A percentile compares a stretch with the other conserved stretches of the same genome.
Evolutionary conservation across 2,888 invertebrate species (phyloP).

Genomic region (Pyrocoelia pectoralis): DNA sequence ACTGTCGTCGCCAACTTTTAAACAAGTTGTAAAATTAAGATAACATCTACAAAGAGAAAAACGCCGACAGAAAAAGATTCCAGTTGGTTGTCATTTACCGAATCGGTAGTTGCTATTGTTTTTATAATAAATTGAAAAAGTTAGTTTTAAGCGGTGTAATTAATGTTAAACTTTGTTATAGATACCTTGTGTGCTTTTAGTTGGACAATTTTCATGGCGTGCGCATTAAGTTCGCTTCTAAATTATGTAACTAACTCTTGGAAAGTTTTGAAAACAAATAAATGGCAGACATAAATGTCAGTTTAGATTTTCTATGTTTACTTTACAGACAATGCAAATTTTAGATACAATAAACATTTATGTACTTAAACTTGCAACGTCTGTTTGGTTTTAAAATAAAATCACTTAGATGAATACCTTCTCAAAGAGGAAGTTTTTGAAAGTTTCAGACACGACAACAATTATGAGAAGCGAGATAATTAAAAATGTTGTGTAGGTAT

Average conservation of each 20-base stretch:
- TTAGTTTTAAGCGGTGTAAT: background rate
- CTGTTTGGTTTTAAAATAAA: too few relatives aligned
- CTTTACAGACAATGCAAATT: background rate
- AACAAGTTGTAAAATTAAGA: constrained; percentile 16
- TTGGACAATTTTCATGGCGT: background rate
- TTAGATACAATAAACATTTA: background rate
- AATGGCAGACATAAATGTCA: background rate
- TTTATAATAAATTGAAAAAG: constrained; percentile 1
- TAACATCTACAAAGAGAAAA: constrained; percentile 2
- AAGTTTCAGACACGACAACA: too few relatives aligned
- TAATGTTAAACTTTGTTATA: background rate
- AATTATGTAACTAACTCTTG: background rate
- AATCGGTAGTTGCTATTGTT: background rate
- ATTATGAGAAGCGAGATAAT: too few relatives aligned
- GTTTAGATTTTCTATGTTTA: background rate
- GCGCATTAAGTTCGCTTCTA: background rate
- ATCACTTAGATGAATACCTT: too few relatives aligned
- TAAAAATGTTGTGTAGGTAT: too few relatives aligned
- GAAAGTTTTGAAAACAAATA: constrained; percentile 1
- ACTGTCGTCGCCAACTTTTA: background rate
- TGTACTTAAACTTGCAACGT: background rate
- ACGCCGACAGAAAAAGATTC: background rate
- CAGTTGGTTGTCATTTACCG: too few relatives aligned
- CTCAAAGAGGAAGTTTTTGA: too few relatives aligned
- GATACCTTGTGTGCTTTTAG: background rate